Evolutionary conservation across 2,113 vertebrate genomes (phyloP).

Genomic region (Fukomys damarensis): DNA sequence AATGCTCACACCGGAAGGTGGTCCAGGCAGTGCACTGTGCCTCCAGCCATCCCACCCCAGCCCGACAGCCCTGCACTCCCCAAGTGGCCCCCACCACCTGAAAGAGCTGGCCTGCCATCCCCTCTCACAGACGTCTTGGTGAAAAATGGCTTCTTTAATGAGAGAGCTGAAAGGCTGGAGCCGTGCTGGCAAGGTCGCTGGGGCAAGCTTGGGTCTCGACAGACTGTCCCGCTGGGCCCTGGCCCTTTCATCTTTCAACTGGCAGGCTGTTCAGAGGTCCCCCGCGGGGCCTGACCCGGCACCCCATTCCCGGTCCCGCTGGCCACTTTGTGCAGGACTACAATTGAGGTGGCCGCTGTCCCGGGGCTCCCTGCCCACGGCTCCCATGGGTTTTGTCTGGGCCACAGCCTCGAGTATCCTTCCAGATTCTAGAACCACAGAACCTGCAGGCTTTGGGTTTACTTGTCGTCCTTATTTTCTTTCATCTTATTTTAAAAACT

Average conservation of each 20-base stretch:
- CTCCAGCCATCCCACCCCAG: neutral
- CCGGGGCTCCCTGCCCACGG: accelerated
- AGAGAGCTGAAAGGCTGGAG: neutral
- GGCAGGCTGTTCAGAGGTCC: neutral
- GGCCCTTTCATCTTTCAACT: neutral
- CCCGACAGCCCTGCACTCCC: neutral
- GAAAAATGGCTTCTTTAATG: slow-evolving; percentile 61
- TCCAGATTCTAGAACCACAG: neutral
- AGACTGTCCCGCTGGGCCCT: neutral
- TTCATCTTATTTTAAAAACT: slow-evolving; percentile 43
- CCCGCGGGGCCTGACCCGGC: neutral
- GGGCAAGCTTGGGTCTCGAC: neutral
- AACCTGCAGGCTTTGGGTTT: neutral
- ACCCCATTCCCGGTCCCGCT: neutral
- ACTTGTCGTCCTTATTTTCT: neutral
- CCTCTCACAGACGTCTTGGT: neutral
- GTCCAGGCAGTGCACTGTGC: neutral
- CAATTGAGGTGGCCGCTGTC: neutral
- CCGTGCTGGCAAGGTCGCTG: neutral
- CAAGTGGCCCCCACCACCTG: neutral
- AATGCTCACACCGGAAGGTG: accelerated
- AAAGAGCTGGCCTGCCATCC: neutral
- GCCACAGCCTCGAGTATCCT: neutral
- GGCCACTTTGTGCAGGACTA: neutral
- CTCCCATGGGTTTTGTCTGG: neutral